Base-by-base conservation (phyloP, 2,888 invertebrate species). In the Calameuta idolon region DNA sequence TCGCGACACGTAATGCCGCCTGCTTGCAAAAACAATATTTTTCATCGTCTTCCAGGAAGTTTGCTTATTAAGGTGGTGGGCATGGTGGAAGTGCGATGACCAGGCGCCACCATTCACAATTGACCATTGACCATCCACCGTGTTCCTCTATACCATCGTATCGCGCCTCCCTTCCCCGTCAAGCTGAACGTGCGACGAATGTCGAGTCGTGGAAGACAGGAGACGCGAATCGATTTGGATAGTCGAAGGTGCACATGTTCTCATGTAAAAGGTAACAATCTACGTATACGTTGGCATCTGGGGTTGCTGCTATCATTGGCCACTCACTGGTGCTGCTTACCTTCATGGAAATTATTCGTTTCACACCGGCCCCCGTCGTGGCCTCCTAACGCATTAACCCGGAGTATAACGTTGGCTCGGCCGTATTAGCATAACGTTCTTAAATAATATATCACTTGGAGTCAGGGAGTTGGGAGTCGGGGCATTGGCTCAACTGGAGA, bases 1-100 rank as follows among this genome's bases (percentile, higher is more conserved):
- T 89, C 90, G 89, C 87, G 86, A 90, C 90, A 90, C 90, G 90
- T 90, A 88, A 86, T n/a, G 69, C 86, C 86, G 87, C 87, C 87
- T 89, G 88, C 85, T 86, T 87, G 89, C 88, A 88, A 88, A 89
- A 89, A 89, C 88, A 88, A 55, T 88, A 89, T 87, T 86, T 87
- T 86, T 88, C 90, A 89, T 88, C 85, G 86, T 85, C 85, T 90
- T 90, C 90, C 85, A 81, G 85, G 90, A 90, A 90, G 86, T 87
- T 85, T 81, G 84, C 86, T 88, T 87, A 88, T 88, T 88, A 88
- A 88, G 82, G 83, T 80, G 81, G 55, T 55, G 55, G 55, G 9
- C 9, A 23, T 23, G 55, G 55, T 55, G 23, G 55, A 55, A 55
- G 55, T 55, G 55, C 23, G 23, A 23, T 55, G 55, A 55, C 55